Conservation (phyloP, 2,113 vertebrate genomes). For the Phaethornis superciliosus region DNA sequence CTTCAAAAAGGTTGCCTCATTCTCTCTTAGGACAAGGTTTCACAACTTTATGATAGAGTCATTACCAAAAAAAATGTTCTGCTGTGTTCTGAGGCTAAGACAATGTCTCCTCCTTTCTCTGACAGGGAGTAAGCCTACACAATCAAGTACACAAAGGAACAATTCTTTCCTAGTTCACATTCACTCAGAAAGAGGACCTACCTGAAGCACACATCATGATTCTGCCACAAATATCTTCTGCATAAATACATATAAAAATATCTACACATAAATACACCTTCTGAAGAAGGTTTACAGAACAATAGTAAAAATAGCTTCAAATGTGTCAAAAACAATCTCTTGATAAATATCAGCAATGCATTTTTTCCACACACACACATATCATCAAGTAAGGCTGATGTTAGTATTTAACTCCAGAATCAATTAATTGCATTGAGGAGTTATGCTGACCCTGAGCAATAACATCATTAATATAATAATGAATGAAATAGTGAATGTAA, state of each 20-base stretch:
- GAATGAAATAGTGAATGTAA: background rate
- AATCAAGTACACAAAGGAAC: background rate
- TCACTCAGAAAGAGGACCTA: background rate
- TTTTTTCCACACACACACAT: background rate
- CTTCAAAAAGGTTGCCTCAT: background rate
- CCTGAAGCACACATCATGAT: background rate
- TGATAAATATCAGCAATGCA: background rate
- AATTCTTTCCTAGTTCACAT: background rate
- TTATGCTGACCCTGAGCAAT: background rate
- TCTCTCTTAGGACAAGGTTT: background rate
- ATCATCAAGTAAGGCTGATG: background rate
- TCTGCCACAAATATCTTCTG: background rate
- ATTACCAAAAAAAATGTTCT: background rate
- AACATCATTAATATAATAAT: background rate
- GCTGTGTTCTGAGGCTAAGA: background rate
- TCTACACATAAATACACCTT: background rate
- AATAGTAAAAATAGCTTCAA: background rate
- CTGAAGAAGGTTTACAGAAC: background rate
- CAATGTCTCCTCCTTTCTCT: background rate
- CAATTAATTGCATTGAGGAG: background rate
- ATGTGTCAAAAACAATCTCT: background rate
- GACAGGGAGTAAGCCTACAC: background rate
- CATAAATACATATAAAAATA: too few relatives aligned
- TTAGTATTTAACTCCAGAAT: background rate
- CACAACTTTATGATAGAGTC: background rate